A percentile compares a stretch with the other conserved stretches of the same genome.
phyloP scores from a whole-genome alignment of 1,140 invertebrate genomes.

The Mya arenaria region DNA sequence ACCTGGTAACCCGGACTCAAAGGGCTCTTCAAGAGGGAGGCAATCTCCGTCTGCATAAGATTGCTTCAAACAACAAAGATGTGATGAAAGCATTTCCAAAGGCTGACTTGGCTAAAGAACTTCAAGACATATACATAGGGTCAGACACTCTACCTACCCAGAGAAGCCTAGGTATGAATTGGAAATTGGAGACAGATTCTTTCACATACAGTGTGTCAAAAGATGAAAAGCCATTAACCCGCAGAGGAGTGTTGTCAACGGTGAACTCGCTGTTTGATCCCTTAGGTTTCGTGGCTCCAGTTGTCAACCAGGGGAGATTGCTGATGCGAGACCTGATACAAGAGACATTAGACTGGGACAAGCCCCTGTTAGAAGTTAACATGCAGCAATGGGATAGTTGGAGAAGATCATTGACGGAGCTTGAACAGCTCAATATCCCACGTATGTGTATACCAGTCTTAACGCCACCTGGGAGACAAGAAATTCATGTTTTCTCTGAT shows the following conservation, averaged over 20 bases:
- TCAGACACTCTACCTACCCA: constrained; percentile 7
- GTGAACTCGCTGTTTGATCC: constrained; percentile 37
- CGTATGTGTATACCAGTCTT: constrained; percentile 38
- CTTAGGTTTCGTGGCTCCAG: constrained; percentile 35
- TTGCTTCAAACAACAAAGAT: constrained; percentile 29
- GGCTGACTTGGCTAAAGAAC: constrained; percentile 32
- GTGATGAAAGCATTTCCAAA: constrained; percentile 27
- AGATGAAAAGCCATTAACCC: constrained; percentile 45
- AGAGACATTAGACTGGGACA: constrained; percentile 59
- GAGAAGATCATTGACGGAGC: neutral
- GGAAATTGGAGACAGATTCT: constrained; percentile 20
- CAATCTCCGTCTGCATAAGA: constrained; percentile 32
- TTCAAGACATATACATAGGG: neutral
- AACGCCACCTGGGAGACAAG: neutral
- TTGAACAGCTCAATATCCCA: constrained; percentile 41
- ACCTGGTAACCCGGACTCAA: constrained; percentile 16
- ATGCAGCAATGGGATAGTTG: constrained; percentile 49
- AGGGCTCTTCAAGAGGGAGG: constrained; percentile 16
- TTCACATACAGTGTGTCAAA: constrained; percentile 19
- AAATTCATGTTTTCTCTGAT: constrained; percentile 53
- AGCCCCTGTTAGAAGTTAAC: constrained; percentile 56
- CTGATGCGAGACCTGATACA: constrained; percentile 33
- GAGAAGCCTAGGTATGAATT: constrained; percentile 29
- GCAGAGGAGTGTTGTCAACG: constrained; percentile 56
- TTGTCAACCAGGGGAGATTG: constrained; percentile 45